A percentile compares a stretch with the other conserved stretches of the same genome.
These are phyloP conservation scores for Ylistrum balloti DNA, from an alignment of 1,140 invertebrate species.

Conservation along the genomic window DNA sequence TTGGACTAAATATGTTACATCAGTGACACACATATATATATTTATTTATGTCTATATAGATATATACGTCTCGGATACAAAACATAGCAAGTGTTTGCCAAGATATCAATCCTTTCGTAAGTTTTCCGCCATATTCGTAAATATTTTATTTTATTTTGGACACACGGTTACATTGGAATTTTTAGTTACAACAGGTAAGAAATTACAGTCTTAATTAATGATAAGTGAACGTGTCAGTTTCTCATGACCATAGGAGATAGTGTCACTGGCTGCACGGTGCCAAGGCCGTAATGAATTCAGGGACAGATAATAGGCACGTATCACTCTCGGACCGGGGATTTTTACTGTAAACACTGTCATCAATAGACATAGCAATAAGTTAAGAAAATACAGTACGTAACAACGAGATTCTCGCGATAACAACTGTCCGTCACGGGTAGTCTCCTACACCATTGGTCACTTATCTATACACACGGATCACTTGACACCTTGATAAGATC, in stretches of 20 bases:
- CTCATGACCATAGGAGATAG: not conserved
- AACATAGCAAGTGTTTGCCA: too few relatives aligned
- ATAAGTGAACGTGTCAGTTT: not conserved
- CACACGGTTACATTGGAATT: conserved; percentile 3
- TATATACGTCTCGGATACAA: too few relatives aligned
- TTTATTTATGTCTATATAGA: too few relatives aligned
- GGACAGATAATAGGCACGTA: not conserved
- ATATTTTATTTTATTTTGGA: not conserved
- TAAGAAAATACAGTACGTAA: conserved; percentile 9
- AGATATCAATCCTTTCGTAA: too few relatives aligned
- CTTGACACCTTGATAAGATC: conserved; percentile 33
- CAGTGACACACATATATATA: too few relatives aligned
- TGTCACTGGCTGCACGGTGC: conserved; percentile 16
- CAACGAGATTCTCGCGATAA: not conserved
- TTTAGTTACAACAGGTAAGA: not conserved
- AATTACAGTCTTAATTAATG: not conserved
- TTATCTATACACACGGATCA: not conserved
- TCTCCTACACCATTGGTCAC: not conserved
- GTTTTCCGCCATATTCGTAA: too few relatives aligned
- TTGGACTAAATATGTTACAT: too few relatives aligned
- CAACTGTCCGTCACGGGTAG: not conserved
- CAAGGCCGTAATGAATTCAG: not conserved
- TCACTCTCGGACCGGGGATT: not conserved
- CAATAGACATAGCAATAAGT: not conserved
- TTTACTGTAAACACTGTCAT: not conserved